Conservation (phyloP, 35 echinoderm and acorn worm genomes). For the Anneissia japonica region DNA sequence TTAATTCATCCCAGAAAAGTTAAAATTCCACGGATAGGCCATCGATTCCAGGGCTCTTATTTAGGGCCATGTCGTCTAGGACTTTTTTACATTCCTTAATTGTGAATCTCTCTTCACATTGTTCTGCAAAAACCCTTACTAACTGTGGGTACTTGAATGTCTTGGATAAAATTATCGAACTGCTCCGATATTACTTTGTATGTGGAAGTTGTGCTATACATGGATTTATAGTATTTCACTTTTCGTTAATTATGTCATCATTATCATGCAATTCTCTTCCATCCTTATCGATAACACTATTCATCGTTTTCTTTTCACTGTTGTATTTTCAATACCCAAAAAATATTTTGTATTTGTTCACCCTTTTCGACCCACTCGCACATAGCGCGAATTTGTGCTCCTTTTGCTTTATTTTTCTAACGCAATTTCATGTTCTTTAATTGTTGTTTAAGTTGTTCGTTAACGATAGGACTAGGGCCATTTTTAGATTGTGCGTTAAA, state of each 20-base stretch:
- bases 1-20: background rate
- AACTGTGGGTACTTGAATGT: no score
- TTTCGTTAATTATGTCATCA: no score
- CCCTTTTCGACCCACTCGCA: background rate
- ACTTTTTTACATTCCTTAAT: background rate
- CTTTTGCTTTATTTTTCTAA: background rate
- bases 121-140: no score
- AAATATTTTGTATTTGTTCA: background rate
- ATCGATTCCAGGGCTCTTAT: background rate
- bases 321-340: no score
- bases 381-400: background rate
- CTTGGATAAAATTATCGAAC: no score
- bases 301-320: no score
- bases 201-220: no score
- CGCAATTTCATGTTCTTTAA: background rate
- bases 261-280: no score
- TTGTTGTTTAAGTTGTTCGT: background rate
- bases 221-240: no score
- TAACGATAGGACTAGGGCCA: background rate
- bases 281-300: no score
- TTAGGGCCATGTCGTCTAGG: background rate
- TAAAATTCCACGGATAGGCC: background rate
- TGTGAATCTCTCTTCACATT: background rate
- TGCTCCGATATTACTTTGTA: no score
- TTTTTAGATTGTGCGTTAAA: background rate